A percentile compares a stretch with the other conserved stretches of the same genome.
phyloP scores from a whole-genome alignment of 2,797 vertebrate genomes.

The Coregonus sp. region DNA sequence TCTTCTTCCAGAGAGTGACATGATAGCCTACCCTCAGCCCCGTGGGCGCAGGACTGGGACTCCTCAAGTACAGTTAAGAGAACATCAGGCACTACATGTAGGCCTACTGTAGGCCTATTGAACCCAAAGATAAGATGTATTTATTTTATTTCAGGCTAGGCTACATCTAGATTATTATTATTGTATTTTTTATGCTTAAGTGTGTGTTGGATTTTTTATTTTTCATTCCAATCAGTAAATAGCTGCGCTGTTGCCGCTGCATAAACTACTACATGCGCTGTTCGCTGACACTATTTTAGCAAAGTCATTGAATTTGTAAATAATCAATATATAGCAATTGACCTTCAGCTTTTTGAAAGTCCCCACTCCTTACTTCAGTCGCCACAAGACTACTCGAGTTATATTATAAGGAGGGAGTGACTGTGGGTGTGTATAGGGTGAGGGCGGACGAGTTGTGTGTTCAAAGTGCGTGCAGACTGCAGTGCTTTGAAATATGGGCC shows the following conservation, averaged over 20 bases:
- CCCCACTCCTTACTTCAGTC: neutral
- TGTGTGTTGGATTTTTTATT: neutral
- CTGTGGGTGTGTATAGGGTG: neutral
- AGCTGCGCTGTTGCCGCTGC: too few species aligned
- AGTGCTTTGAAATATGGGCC: neutral
- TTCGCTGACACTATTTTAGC: neutral
- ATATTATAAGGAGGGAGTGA: neutral
- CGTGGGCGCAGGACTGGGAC: conserved; percentile 22
- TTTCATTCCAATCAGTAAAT: neutral
- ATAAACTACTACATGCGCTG: too few species aligned
- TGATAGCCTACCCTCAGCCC: conserved; percentile 12
- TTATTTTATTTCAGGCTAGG: neutral
- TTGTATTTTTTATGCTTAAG: neutral
- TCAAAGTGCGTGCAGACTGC: neutral
- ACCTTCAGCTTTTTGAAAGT: neutral
- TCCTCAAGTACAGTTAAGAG: neutral
- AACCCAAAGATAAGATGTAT: neutral
- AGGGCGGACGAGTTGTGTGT: neutral
- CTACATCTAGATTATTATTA: neutral
- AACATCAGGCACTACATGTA: neutral
- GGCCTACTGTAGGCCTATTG: neutral
- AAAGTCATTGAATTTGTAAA: neutral
- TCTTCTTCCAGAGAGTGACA: conserved; percentile 24
- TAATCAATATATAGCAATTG: neutral
- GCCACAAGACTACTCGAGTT: neutral